Percentiles rank a stretch among this genome's conserved stretches.
Evolutionary conservation across 1,140 invertebrate genomes (phyloP).

Genomic region (Panonychus citri): DNA sequence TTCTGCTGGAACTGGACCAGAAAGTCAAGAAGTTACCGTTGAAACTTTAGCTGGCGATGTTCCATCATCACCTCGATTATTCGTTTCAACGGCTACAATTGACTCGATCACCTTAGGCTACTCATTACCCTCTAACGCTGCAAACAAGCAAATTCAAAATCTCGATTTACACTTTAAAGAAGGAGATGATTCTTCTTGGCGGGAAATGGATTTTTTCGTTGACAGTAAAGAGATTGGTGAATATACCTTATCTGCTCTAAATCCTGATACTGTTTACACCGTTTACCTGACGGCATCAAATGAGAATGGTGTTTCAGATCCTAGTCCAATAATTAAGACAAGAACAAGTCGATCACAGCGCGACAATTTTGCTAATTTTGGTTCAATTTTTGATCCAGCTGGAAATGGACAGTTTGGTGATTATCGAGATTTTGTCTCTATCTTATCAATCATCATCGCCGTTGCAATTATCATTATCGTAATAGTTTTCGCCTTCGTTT

Average conservation of each 20-base stretch:
- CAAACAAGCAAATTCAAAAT: not conserved
- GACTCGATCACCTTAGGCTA: not conserved
- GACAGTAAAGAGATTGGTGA: not conserved
- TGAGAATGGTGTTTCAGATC: slow-evolving; percentile 12
- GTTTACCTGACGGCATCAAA: slow-evolving; percentile 15
- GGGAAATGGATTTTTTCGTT: not conserved
- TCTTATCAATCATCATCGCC: not conserved
- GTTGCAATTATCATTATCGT: not conserved
- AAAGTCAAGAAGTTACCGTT: slow-evolving; percentile 14
- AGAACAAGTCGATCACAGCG: not conserved
- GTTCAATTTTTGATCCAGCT: not conserved
- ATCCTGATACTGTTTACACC: slow-evolving; percentile 10
- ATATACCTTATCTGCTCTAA: not conserved
- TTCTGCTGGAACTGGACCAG: slow-evolving; percentile 15
- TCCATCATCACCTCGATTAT: slow-evolving; percentile 10
- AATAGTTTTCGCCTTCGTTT: slow-evolving; percentile 7
- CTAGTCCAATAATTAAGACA: slow-evolving; percentile 10
- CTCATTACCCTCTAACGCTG: slow-evolving; percentile 3
- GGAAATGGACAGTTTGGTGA: not conserved
- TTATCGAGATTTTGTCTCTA: not conserved
- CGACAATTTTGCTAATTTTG: not conserved
- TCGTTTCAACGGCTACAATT: not conserved
- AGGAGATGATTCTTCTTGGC: slow-evolving; percentile 7
- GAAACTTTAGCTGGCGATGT: slow-evolving; percentile 16
- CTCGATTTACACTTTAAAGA: slow-evolving; percentile 11